phyloP scores from a whole-genome alignment of 2,113 vertebrate species.

The Burhinus oedicnemus region DNA sequence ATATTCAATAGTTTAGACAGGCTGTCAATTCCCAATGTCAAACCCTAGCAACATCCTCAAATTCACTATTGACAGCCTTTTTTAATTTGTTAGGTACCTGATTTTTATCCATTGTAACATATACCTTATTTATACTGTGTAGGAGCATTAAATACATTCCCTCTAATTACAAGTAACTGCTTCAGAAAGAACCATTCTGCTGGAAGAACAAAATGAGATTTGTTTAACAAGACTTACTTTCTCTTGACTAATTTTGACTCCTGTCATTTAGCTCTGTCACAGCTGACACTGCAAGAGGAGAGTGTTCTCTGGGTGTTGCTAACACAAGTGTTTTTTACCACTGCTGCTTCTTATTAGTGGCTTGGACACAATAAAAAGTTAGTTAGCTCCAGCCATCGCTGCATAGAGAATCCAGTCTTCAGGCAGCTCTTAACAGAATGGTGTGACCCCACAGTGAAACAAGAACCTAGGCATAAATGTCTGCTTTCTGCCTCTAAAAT shows the following conservation, averaged over 20 bases:
- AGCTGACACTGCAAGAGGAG: not conserved
- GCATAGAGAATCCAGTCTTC: not conserved
- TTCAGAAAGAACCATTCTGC: not conserved
- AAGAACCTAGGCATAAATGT: not conserved
- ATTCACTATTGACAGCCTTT: not conserved
- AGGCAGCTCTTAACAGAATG: not conserved
- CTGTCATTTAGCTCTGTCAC: not conserved
- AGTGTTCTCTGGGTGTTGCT: not conserved
- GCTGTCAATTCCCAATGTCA: not conserved
- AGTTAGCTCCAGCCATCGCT: not conserved
- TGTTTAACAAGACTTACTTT: not conserved
- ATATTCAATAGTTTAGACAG: not conserved
- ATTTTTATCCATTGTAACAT: not conserved
- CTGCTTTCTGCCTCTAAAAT: not conserved
- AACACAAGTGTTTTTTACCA: not conserved
- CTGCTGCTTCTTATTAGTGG: not conserved
- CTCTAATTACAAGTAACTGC: not conserved
- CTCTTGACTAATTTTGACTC: not conserved
- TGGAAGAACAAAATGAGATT: not conserved
- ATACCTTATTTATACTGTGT: not conserved
- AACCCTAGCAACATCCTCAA: not conserved
- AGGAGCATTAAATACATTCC: not conserved
- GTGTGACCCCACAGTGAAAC: rapidly evolving
- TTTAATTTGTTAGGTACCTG: not conserved
- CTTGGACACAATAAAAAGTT: not conserved